These are phyloP conservation scores for Epirrita christyi DNA, from an alignment of 2,888 invertebrate species.

Conservation along the genomic window DNA sequence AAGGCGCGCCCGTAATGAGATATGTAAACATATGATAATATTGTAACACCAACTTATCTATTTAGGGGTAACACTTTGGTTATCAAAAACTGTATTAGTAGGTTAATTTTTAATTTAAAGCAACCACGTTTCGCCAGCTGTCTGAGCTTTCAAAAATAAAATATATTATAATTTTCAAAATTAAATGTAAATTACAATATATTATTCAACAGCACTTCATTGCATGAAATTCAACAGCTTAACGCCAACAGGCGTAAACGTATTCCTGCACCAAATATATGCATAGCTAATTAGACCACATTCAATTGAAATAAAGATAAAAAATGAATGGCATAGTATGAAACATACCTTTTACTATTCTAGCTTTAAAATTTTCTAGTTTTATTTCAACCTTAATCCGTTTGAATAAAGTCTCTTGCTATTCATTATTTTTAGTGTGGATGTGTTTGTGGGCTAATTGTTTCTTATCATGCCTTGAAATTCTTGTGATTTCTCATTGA, in stretches of 20 bases:
- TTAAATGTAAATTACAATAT: too few relatives aligned
- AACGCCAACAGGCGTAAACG: slow-evolving; percentile 10
- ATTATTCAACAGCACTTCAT: not conserved
- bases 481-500: slow-evolving; percentile 23
- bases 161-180: too few relatives aligned
- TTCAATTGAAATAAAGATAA: slow-evolving; percentile 23
- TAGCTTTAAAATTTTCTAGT: slow-evolving; percentile 30
- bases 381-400: slow-evolving; percentile 42
- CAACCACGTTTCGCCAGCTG: too few relatives aligned
- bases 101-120: too few relatives aligned
- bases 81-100: slow-evolving; percentile 1
- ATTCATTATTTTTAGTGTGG: not conserved
- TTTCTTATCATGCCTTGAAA: slow-evolving; percentile 45
- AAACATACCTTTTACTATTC: slow-evolving; percentile 43
- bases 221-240: slow-evolving; percentile 5
- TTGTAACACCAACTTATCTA: slow-evolving; percentile 19
- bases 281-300: slow-evolving; percentile 14
- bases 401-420: slow-evolving; percentile 4
- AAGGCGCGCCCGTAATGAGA: slow-evolving; percentile 54
- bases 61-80: slow-evolving; percentile 6
- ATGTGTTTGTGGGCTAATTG: slow-evolving; percentile 34
- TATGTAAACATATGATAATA: slow-evolving; percentile 47
- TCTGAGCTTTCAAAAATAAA: too few relatives aligned
- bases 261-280: slow-evolving; percentile 9
- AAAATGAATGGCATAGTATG: slow-evolving; percentile 52